Evolutionary conservation across 2,797 vertebrate genomes (phyloP), one percentile per base, ranked within the genome.

Genomic region (Helarctos malayanus): DNA sequence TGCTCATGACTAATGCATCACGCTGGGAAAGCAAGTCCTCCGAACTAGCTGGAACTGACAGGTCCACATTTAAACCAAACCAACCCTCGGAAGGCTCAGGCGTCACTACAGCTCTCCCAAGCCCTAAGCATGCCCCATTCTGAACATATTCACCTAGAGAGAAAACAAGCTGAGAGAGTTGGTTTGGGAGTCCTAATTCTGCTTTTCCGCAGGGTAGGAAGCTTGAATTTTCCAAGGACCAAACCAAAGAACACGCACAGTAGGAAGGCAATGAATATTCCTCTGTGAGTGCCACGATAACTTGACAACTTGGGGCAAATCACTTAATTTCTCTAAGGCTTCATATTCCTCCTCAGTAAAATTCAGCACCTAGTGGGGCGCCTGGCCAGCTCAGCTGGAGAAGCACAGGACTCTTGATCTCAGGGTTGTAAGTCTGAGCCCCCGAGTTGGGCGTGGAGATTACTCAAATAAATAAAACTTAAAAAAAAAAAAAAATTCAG

Each of bases 1-100:
- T 61, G 89, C 47, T 80, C 86, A 23, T 97, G 97, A 96, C 94
- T 96, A 96, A 96, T 13, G n/a, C 93, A n/a, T 73, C 97, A 89
- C 6, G 0, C 75, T n/a, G 94, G 92, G 93, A 83, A 52, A 86
- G 68, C 75, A 29, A 25, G 68, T 89, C 87, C 85, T 96, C 81
- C 59, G 88, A 91, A 91, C 63, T 49, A 68, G 38, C 56, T 63
- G 78, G 92, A 84, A 88, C 35, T 29, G 95, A 96, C 91, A 94
- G 38, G 73, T 49, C 45, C 86, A 41, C 87, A 89, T 87, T 97
- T 96, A 95, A 97, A 95, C 69, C 68, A 89, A 91, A 69, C 32
- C 73, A 93, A 29, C 59, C 61, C 93, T 19, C 1, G 21, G 87
- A 38, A 84, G 32, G 59, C 23, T 91, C n/a, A 18, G 56, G 45